Conservation (phyloP, 2,113 vertebrate species). For the Trematocara stigmaticum region DNA sequence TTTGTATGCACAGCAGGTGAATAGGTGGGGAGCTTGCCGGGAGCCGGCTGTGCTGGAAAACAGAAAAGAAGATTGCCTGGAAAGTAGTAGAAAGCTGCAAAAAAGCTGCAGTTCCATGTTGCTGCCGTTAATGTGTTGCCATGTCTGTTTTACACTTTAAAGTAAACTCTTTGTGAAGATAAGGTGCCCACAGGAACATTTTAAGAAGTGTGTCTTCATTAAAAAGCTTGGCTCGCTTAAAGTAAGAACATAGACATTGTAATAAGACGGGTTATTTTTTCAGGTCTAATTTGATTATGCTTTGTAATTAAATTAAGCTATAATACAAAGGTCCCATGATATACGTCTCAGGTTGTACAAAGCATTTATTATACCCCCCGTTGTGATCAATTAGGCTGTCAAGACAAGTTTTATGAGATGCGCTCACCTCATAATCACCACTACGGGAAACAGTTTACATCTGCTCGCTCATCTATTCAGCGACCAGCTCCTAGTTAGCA, state of each 20-base stretch:
- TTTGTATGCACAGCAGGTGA: constrained; percentile 17
- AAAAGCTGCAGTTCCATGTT: not conserved
- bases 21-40: not conserved
- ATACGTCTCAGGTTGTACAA: constrained; percentile 33
- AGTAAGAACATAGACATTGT: not conserved
- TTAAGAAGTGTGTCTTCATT: constrained; percentile 2
- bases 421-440: constrained; percentile 56
- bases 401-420: constrained; percentile 64
- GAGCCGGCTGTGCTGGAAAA: not conserved
- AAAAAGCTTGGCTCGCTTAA: not conserved
- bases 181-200: not conserved
- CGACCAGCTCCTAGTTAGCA: constrained; percentile 40
- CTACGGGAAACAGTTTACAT: constrained; percentile 39
- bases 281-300: constrained; percentile 51
- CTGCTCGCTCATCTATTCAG: constrained; percentile 32
- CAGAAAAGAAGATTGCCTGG: not conserved
- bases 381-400: constrained; percentile 71
- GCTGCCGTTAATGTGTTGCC: not conserved
- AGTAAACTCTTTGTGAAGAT: not conserved
- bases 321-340: constrained; percentile 52
- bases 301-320: constrained; percentile 63
- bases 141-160: not conserved
- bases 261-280: constrained; percentile 36
- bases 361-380: constrained; percentile 59
- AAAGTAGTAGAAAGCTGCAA: not conserved